Percentiles rank a stretch among this genome's conserved stretches.
phyloP scores from a whole-genome alignment of 2,797 vertebrate species.

The Myripristis murdjan region DNA sequence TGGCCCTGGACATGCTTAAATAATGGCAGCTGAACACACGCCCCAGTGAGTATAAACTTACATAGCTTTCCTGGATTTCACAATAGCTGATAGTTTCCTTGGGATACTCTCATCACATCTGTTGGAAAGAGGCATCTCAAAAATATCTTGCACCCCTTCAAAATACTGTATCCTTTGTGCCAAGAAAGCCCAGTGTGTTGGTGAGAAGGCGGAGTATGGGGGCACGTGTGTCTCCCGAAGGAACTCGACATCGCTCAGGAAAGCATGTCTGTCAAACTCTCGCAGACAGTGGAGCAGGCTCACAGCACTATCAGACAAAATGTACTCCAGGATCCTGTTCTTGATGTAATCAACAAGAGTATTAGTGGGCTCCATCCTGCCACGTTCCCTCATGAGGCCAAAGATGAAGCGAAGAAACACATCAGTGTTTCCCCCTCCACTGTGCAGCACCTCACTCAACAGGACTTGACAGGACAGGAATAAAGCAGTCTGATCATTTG shows the following conservation, averaged over 20 bases:
- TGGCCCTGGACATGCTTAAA: no score
- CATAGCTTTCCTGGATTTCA: conserved; percentile 56
- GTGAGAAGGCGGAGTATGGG: background rate
- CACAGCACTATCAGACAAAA: background rate
- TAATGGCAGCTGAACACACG: no score
- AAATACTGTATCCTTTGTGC: conserved; percentile 5
- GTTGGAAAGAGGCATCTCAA: conserved; percentile 35
- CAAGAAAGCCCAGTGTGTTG: conserved; percentile 17
- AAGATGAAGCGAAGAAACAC: conserved; percentile 59
- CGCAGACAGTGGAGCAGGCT: conserved; percentile 52
- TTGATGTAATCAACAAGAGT: conserved; percentile 41
- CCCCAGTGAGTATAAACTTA: conserved; percentile 32
- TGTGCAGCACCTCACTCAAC: conserved; percentile 16
- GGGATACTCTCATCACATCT: conserved; percentile 50
- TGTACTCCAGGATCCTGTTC: conserved; percentile 29
- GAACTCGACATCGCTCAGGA: conserved; percentile 28
- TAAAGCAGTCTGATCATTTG: accelerated
- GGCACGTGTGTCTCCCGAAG: background rate
- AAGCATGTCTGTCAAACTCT: conserved; percentile 48
- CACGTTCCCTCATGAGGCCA: conserved; percentile 52
- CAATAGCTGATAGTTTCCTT: conserved; percentile 35
- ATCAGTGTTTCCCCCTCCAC: background rate
- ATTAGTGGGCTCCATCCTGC: background rate
- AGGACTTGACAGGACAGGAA: background rate
- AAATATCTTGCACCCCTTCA: conserved; percentile 26